These are phyloP conservation scores for Acrocephalus kingi DNA, from an alignment of 2,113 vertebrate species.

Conservation along the genomic window DNA sequence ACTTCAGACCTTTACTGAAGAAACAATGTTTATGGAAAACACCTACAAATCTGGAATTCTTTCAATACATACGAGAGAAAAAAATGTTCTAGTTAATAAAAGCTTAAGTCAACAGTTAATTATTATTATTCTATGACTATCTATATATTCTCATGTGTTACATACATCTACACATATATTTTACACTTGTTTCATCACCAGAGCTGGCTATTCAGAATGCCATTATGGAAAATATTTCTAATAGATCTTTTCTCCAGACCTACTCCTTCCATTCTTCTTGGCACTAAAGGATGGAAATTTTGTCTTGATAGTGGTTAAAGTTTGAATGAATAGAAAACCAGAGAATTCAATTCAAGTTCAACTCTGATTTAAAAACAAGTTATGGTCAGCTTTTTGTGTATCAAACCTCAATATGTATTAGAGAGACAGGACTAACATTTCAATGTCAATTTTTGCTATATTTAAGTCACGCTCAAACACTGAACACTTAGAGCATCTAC, in stretches of 20 bases:
- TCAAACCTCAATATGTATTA: neutral
- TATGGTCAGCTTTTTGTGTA: neutral
- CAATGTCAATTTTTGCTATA: neutral
- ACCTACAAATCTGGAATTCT: neutral
- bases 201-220: neutral
- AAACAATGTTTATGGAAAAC: neutral
- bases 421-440: neutral
- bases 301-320: slow-evolving; percentile 37
- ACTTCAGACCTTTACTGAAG: neutral
- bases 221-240: neutral
- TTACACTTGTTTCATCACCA: neutral
- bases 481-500: neutral
- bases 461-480: neutral
- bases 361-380: slow-evolving; percentile 30
- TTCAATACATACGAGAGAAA: neutral
- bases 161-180: neutral
- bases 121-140: neutral
- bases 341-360: slow-evolving; percentile 31
- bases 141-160: neutral
- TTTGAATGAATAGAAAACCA: slow-evolving; percentile 47
- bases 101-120: neutral
- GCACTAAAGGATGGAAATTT: slow-evolving; percentile 28
- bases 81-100: neutral
- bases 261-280: neutral
- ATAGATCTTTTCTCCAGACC: slow-evolving; percentile 13